Conservation (phyloP, 2,113 vertebrate genomes). For the Gymnocephalus cernua region DNA sequence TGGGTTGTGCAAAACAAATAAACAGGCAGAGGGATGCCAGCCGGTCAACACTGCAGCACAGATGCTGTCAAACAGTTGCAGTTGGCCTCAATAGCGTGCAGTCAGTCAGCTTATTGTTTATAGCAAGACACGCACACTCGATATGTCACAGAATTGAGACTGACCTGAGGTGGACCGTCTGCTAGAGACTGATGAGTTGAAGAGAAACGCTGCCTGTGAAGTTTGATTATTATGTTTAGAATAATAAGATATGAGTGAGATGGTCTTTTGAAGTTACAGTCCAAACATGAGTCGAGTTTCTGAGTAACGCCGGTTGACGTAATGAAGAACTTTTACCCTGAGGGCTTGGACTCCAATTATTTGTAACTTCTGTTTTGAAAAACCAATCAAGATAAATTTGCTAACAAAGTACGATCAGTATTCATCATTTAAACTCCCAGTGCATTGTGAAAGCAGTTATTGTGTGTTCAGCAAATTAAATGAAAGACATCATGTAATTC, state of each 20-base stretch:
- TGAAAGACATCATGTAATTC: not conserved
- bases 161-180: conserved; percentile 24
- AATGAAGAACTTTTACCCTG: not conserved
- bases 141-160: conserved; percentile 18
- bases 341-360: not conserved
- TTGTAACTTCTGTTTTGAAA: conserved; percentile 6
- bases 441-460: not conserved
- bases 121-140: conserved; percentile 33
- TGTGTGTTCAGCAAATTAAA: not conserved
- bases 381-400: not conserved
- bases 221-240: conserved; percentile 25
- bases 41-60: conserved; percentile 28
- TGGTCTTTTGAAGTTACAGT: conserved; percentile 31
- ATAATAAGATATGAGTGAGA: conserved; percentile 23
- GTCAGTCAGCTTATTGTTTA: conserved; percentile 53
- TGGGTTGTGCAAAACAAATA: conserved; percentile 23
- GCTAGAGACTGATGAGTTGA: conserved; percentile 1
- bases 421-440: not conserved
- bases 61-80: conserved; percentile 34
- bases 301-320: not conserved
- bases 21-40: conserved; percentile 19
- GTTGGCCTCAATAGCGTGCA: conserved; percentile 32
- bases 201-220: conserved; percentile 11
- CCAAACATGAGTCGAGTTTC: conserved; percentile 5
- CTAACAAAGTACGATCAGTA: not conserved